Evolutionary conservation across 2,888 invertebrate genomes (phyloP), one percentile per base, ranked within the genome.

Genomic region (Ormia ochracea): DNA sequence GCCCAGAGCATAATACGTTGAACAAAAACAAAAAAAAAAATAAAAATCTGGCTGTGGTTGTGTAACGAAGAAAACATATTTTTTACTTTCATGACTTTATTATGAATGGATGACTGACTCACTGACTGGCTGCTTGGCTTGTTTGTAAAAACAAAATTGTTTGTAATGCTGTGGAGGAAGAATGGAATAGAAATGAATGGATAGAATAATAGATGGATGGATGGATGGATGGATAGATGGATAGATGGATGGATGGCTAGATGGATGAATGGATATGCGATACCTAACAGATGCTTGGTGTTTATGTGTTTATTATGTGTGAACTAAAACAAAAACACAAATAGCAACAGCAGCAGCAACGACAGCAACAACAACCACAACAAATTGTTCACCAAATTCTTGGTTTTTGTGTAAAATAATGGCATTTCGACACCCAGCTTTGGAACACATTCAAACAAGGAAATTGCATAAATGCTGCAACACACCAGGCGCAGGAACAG

Each of bases 251-350:
- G n/a, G 33, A 36, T 38, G 41, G 3, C 54, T 54, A 28, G 26
- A 54, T 59, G 23, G 33, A 43, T 21, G 31, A 26, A 59, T 50
- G 66, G 66, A 63, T 73, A 73, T 78, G 74, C 65, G 78, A 78
- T 78, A 78, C 33, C 50, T 41, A 73, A 78, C 78, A 78, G 73
- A 78, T 78, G 78, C 61, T 74, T 63, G 48, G 56, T 50, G 50
- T 78, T 78, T 78, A 66, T 66, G 36, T 69, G 65, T 38, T 50
- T 41, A 74, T 78, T 78, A 66, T 66, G 36, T 69, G 65, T 38
- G 48, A 63, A 56, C 48, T 31, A 59, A 45, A 65, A 50, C 14
- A 70, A 59, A 14, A 79, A 66, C 7, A 43, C 7, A 17, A 43
- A 9, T n/a, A 31, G 28, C 6, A 41, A n/a, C 7, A 43, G 9